phyloP scores from a whole-genome alignment of 2,888 invertebrate genomes.

The Oegoconia quadripuncta region DNA sequence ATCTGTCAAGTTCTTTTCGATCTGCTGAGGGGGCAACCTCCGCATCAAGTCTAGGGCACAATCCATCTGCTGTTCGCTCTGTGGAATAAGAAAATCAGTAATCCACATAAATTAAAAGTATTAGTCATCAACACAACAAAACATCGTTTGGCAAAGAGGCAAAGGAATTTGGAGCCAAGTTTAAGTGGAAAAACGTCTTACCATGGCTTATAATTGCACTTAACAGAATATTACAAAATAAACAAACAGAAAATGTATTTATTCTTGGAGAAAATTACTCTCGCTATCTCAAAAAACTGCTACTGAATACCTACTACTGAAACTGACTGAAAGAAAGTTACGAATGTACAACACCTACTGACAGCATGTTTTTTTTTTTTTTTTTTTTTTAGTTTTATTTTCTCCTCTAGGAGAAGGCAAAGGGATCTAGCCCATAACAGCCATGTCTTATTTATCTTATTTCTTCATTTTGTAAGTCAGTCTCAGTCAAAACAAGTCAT shows the following conservation, averaged over 20 bases:
- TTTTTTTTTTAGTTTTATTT: too few relatives aligned
- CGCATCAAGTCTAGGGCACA: constrained; percentile 99
- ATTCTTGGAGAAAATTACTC: constrained; percentile 20
- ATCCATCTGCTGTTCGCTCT: constrained; percentile 98
- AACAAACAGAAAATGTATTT: constrained; percentile 24
- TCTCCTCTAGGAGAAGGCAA: too few relatives aligned
- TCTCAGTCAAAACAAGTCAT: too few relatives aligned
- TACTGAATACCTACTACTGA: too few relatives aligned
- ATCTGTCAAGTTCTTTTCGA: constrained; percentile 98
- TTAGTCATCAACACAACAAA: constrained; percentile 71
- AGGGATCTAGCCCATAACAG: too few relatives aligned
- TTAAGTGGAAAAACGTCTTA: constrained; percentile 15
- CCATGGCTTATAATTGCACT: constrained; percentile 23
- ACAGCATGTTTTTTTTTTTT: too few relatives aligned
- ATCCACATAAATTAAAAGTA: constrained; percentile 42
- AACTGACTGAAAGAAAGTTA: too few relatives aligned
- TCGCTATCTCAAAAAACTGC: constrained; percentile 15
- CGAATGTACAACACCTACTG: too few relatives aligned
- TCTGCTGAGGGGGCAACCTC: constrained; percentile 98
- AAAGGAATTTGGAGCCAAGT: too few relatives aligned
- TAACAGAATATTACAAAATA: constrained; percentile 19
- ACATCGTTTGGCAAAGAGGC: constrained; percentile 1
- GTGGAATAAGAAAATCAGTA: constrained; percentile 32
- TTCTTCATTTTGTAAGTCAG: too few relatives aligned
- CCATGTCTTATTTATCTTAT: too few relatives aligned